phyloP scores from a whole-genome alignment of 2,888 invertebrate genomes.

The Drosophila colorata region DNA sequence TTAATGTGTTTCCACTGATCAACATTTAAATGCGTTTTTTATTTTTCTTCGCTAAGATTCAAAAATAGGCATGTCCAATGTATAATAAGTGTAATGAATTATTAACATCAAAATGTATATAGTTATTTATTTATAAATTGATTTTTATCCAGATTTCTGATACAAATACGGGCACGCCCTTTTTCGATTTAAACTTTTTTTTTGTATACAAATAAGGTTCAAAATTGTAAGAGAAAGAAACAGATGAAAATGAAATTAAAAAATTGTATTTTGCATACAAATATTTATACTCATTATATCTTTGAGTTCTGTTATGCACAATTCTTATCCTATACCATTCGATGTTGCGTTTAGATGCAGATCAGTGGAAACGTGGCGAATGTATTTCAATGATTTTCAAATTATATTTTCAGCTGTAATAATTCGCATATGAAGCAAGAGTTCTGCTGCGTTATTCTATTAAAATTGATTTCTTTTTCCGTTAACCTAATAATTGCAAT shows the following conservation, averaged over 20 bases:
- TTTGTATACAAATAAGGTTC: neutral
- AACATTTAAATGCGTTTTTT: slow-evolving; percentile 9
- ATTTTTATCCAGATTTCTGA: too few relatives aligned
- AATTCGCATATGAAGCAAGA: slow-evolving; percentile 22
- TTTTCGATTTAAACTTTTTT: too few relatives aligned
- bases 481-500: slow-evolving; percentile 49
- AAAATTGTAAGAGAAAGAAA: too few relatives aligned
- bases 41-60: neutral
- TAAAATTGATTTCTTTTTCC: slow-evolving; percentile 43
- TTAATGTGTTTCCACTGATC: slow-evolving; percentile 22
- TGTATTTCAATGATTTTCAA: slow-evolving; percentile 1
- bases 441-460: slow-evolving; percentile 44
- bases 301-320: too few relatives aligned
- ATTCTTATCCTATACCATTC: too few relatives aligned
- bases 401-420: slow-evolving; percentile 28
- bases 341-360: neutral
- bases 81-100: neutral
- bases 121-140: neutral
- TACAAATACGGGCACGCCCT: too few relatives aligned
- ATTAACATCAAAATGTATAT: too few relatives aligned
- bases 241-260: too few relatives aligned
- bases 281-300: too few relatives aligned
- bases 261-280: too few relatives aligned
- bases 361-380: slow-evolving; percentile 17
- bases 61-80: neutral